These are phyloP conservation scores for Chloropsis cyanopogon DNA, from an alignment of 2,113 vertebrate genomes.

Conservation along the genomic window DNA sequence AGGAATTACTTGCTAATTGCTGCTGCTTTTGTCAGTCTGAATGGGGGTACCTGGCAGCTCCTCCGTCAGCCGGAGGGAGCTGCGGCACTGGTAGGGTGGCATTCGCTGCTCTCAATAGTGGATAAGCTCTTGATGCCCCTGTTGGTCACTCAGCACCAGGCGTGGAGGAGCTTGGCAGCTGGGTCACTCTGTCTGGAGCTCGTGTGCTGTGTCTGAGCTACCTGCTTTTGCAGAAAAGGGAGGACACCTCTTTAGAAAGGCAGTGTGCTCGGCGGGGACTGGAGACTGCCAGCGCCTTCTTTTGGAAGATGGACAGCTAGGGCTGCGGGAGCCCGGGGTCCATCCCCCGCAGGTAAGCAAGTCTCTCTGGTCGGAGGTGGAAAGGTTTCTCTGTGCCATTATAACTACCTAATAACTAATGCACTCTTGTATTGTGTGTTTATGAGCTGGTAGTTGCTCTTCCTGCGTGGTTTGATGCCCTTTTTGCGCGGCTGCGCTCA, in stretches of 20 bases:
- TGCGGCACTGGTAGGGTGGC: neutral
- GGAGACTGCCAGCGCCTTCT: neutral
- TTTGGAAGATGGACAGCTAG: neutral
- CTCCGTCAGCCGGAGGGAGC: neutral
- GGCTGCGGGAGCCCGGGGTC: neutral
- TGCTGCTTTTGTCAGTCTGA: neutral
- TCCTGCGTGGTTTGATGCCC: neutral
- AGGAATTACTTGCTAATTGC: conserved; percentile 46
- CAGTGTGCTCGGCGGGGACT: accelerated
- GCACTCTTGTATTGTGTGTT: accelerated
- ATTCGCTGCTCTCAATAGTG: accelerated
- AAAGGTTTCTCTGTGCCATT: neutral
- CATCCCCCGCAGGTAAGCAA: neutral
- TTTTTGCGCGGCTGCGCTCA: accelerated
- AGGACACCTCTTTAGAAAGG: neutral
- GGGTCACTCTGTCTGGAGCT: neutral
- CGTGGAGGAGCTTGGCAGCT: neutral
- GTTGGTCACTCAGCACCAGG: neutral
- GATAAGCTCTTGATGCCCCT: accelerated
- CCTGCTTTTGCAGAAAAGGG: neutral
- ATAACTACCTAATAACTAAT: neutral
- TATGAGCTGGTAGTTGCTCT: neutral
- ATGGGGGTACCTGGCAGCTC: neutral
- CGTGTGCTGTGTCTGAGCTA: neutral
- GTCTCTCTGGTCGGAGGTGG: neutral